Evolutionary conservation across 2,797 vertebrate genomes (phyloP).

Genomic region (Diceros bicornis): DNA sequence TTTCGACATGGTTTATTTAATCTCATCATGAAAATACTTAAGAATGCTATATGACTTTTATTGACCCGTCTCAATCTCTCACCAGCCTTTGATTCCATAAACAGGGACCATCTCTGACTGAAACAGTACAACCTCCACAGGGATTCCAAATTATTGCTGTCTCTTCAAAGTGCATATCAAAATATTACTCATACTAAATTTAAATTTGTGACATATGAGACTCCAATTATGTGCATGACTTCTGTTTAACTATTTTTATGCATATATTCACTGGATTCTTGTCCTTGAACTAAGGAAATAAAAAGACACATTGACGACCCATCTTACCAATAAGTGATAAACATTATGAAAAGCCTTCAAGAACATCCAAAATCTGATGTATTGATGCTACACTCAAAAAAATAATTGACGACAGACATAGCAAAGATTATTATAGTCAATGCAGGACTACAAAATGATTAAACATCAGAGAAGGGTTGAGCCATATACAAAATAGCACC

Average conservation of each 20-base stretch:
- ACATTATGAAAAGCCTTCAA: conserved; percentile 8
- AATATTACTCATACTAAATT: not conserved
- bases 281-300: conserved; percentile 40
- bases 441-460: not conserved
- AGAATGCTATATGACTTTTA: not conserved
- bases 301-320: not conserved
- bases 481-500: not conserved
- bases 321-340: conserved; percentile 24
- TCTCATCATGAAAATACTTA: conserved; percentile 39
- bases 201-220: not conserved
- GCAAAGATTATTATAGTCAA: conserved; percentile 1
- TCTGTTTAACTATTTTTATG: not conserved
- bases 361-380: not conserved
- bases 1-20: not conserved
- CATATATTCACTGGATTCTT: not conserved
- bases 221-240: not conserved
- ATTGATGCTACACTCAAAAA: not conserved
- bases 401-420: not conserved
- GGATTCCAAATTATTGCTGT: not conserved
- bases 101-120: not conserved
- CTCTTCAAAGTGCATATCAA: conserved; percentile 33
- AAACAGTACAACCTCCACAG: not conserved
- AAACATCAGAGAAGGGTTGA: not conserved
- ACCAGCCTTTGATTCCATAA: not conserved
- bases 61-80: not conserved